phyloP scores from a whole-genome alignment of 2,113 vertebrate species.

The Butorides virescens region DNA sequence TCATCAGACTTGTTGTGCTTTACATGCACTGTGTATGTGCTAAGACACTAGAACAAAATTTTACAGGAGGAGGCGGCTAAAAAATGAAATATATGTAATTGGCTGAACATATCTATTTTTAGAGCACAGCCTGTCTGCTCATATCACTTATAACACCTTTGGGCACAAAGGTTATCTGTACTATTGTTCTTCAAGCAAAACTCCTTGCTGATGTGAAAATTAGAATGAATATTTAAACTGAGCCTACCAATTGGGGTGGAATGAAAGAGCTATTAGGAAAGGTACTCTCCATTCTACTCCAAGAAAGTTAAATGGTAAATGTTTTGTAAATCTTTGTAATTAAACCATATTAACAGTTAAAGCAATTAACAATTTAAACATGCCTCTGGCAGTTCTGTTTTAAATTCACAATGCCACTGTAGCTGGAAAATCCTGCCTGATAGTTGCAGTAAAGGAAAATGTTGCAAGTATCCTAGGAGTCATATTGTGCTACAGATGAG shows the following conservation, averaged over 20 bases:
- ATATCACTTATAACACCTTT: not conserved
- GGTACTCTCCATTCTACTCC: not conserved
- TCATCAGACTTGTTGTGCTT: not conserved
- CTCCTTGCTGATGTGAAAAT: not conserved
- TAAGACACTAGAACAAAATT: not conserved
- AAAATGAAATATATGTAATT: not conserved
- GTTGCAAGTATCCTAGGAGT: not conserved
- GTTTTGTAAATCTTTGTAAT: conserved; percentile 9
- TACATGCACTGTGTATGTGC: not conserved
- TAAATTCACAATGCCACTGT: not conserved
- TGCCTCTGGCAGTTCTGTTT: not conserved
- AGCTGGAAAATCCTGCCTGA: not conserved
- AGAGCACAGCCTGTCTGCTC: not conserved
- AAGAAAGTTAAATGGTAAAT: not conserved
- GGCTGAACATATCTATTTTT: not conserved
- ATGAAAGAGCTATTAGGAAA: not conserved
- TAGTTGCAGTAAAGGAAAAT: not conserved
- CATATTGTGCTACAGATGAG: not conserved
- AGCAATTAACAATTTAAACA: not conserved
- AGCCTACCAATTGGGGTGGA: not conserved
- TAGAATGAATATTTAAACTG: not conserved
- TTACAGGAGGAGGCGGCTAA: not conserved
- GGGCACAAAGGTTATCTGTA: not conserved
- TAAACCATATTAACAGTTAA: not conserved
- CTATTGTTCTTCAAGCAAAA: not conserved